phyloP scores from a whole-genome alignment of 1,140 invertebrate genomes.

The Nymphalis io region DNA sequence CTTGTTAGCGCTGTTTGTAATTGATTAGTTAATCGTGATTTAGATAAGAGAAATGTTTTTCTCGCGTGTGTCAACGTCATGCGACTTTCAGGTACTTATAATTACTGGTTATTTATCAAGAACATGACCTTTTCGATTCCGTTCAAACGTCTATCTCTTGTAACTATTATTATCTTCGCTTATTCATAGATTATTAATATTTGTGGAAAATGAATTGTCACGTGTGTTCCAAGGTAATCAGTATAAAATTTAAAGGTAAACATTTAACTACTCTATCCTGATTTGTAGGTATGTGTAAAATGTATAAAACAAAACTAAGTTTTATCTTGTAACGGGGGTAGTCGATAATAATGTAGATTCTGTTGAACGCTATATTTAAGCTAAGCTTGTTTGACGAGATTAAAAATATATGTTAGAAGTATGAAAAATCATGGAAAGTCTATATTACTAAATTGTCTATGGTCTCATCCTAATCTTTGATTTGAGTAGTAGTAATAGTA shows the following conservation, averaged over 20 bases:
- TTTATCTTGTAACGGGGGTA: too few relatives aligned
- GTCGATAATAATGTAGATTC: too few relatives aligned
- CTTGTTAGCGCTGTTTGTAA: conserved; percentile 4
- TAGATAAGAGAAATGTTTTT: conserved; percentile 33
- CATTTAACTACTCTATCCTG: too few relatives aligned
- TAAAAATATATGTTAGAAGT: not conserved
- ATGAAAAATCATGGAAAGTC: too few relatives aligned
- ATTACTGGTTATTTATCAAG: conserved; percentile 29
- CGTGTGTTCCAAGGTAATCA: too few relatives aligned
- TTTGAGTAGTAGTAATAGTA: too few relatives aligned
- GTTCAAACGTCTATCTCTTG: conserved; percentile 19
- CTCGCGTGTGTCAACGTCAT: conserved; percentile 30
- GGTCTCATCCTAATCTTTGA: too few relatives aligned
- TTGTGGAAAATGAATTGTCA: not conserved
- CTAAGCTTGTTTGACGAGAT: not conserved
- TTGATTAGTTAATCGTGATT: conserved; percentile 5
- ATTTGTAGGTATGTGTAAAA: too few relatives aligned
- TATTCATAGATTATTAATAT: conserved; percentile 9
- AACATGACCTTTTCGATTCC: conserved; percentile 34
- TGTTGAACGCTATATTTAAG: too few relatives aligned
- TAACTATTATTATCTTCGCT: conserved; percentile 18
- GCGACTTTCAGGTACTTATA: conserved; percentile 29
- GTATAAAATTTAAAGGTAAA: not conserved
- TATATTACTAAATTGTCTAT: too few relatives aligned
- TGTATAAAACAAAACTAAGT: too few relatives aligned